A percentile compares a stretch with the other conserved stretches of the same genome.
Evolutionary conservation across 2,888 invertebrate genomes (phyloP).

Genomic region (Protula sp.): DNA sequence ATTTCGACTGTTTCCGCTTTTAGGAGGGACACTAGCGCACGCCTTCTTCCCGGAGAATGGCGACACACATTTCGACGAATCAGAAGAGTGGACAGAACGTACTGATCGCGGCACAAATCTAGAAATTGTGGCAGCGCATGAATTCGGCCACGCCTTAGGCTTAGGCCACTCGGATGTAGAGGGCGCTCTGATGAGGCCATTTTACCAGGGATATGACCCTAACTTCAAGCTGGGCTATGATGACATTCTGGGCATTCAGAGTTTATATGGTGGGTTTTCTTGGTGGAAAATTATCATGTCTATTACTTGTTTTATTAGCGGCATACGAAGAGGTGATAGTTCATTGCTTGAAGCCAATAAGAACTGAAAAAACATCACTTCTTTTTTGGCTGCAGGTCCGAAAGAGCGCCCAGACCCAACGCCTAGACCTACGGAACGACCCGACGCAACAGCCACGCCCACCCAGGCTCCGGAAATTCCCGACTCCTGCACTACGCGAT

Average conservation of each 20-base stretch:
- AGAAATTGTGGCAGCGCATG: slow-evolving; percentile 49
- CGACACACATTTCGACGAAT: slow-evolving; percentile 51
- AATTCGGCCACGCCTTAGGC: slow-evolving; percentile 52
- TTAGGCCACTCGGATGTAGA: slow-evolving; percentile 44
- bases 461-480: slow-evolving; percentile 3
- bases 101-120: slow-evolving; percentile 33
- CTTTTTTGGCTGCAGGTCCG: no score
- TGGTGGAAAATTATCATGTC: no score
- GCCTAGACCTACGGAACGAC: background rate
- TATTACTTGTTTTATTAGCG: no score
- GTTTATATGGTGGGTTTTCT: slow-evolving; percentile 41
- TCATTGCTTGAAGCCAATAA: no score
- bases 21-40: slow-evolving; percentile 47
- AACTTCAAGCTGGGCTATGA: slow-evolving; percentile 42
- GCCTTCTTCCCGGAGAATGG: slow-evolving; percentile 51
- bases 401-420: no score
- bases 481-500: slow-evolving; percentile 23
- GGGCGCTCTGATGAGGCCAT: slow-evolving; percentile 50
- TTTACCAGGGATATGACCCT: slow-evolving; percentile 43
- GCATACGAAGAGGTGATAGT: no score
- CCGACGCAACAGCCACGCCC: slow-evolving; percentile 1
- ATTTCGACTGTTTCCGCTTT: no score
- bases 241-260: slow-evolving; percentile 43
- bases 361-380: no score
- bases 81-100: slow-evolving; percentile 45